These are phyloP conservation scores for Limanda limanda DNA, from an alignment of 2,113 vertebrate species.

Conservation along the genomic window DNA sequence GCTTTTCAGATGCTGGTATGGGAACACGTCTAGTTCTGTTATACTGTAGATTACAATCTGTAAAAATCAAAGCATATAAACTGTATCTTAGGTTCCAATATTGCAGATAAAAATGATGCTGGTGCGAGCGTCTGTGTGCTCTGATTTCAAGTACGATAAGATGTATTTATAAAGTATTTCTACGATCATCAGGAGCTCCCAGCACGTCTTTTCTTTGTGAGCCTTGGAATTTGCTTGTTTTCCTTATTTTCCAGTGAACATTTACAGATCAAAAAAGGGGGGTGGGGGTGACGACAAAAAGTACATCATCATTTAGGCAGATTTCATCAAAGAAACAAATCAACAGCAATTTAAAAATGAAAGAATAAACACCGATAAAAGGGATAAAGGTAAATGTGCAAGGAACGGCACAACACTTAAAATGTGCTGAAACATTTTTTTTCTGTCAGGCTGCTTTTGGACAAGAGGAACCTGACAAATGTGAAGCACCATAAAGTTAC, in stretches of 20 bases:
- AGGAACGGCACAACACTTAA: slow-evolving; percentile 21
- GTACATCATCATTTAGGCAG: not conserved
- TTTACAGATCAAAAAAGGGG: not conserved
- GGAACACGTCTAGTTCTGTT: too few relatives aligned
- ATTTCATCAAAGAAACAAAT: slow-evolving; percentile 26
- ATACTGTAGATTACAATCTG: too few relatives aligned
- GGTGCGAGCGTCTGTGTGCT: slow-evolving; percentile 38
- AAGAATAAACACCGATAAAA: slow-evolving; percentile 9
- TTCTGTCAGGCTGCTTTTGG: slow-evolving; percentile 31
- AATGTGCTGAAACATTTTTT: slow-evolving; percentile 25
- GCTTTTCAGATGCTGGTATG: too few relatives aligned
- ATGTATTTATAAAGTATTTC: slow-evolving; percentile 23
- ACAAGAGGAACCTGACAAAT: slow-evolving; percentile 8
- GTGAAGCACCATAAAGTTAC: slow-evolving; percentile 28
- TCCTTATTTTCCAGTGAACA: slow-evolving; percentile 51
- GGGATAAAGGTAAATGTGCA: slow-evolving; percentile 48
- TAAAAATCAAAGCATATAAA: slow-evolving; percentile 1
- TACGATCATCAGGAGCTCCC: slow-evolving; percentile 12
- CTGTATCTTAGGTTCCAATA: slow-evolving; percentile 22
- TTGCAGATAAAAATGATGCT: slow-evolving; percentile 49
- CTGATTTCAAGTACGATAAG: slow-evolving; percentile 46
- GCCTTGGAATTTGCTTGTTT: slow-evolving; percentile 6
- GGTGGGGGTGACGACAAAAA: not conserved
- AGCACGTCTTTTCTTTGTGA: slow-evolving; percentile 17
- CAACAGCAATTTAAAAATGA: not conserved